phyloP scores from a whole-genome alignment of 1,140 invertebrate species.

The Hyles euphorbiae region DNA sequence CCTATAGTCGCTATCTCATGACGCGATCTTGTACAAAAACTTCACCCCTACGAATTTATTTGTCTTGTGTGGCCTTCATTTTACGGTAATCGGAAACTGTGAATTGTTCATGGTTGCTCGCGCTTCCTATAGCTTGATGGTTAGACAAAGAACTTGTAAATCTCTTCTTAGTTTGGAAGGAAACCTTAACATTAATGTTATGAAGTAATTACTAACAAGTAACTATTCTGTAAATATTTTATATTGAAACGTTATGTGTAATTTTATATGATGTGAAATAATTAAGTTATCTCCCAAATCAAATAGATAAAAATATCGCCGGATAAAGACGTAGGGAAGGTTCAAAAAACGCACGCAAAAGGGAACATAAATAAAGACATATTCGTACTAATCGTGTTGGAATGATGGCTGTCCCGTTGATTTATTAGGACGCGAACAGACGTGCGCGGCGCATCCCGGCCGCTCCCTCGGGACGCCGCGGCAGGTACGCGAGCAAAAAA shows the following conservation, averaged over 20 bases:
- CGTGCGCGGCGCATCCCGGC: slow-evolving; percentile 26
- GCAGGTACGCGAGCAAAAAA: slow-evolving; percentile 45
- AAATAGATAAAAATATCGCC: no score
- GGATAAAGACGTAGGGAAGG: slow-evolving; percentile 5
- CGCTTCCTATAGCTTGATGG: no score
- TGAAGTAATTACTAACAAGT: not conserved
- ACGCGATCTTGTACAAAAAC: slow-evolving; percentile 54
- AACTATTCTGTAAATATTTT: no score
- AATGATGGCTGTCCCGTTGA: slow-evolving; percentile 35
- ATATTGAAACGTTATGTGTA: no score
- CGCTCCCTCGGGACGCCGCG: slow-evolving; percentile 15
- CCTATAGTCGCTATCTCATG: slow-evolving; percentile 39
- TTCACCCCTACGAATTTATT: slow-evolving; percentile 51
- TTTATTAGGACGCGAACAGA: slow-evolving; percentile 52
- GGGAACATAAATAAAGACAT: slow-evolving; percentile 9
- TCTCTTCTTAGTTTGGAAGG: not conserved
- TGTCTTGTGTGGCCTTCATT: slow-evolving; percentile 62
- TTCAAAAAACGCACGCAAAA: slow-evolving; percentile 7
- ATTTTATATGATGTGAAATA: no score
- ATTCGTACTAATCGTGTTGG: slow-evolving; percentile 16
- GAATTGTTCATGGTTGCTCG: slow-evolving; percentile 31
- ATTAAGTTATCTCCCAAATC: no score
- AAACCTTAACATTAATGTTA: not conserved
- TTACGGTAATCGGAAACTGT: slow-evolving; percentile 44
- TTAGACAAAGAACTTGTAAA: not conserved